phyloP scores from a whole-genome alignment of 2,888 invertebrate genomes.

The Morpho achilles region DNA sequence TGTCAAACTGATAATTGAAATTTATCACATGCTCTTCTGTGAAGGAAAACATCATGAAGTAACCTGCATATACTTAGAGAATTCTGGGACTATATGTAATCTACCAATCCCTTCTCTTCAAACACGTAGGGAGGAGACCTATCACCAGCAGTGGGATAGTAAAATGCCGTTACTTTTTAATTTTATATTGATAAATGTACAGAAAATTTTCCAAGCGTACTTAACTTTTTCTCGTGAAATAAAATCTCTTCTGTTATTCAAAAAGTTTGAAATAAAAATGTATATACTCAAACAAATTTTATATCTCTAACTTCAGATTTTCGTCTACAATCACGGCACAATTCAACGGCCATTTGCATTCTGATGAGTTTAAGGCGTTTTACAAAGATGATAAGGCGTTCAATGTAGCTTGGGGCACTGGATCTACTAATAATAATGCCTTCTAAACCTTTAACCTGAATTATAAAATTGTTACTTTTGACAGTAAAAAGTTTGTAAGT shows the following conservation, averaged over 20 bases:
- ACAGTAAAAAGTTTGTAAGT: constrained; percentile 79
- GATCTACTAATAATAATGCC: constrained; percentile 87
- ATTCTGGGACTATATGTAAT: too few relatives aligned
- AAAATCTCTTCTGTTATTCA: not conserved
- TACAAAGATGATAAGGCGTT: constrained; percentile 80
- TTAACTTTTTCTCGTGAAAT: not conserved
- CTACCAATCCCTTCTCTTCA: too few relatives aligned
- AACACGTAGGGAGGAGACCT: too few relatives aligned
- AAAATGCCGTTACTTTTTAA: too few relatives aligned
- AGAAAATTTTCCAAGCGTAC: too few relatives aligned
- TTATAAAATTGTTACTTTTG: constrained; percentile 86
- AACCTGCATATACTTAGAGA: too few relatives aligned
- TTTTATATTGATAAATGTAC: too few relatives aligned
- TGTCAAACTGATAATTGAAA: too few relatives aligned
- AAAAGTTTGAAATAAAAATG: too few relatives aligned
- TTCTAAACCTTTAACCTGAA: constrained; percentile 87
- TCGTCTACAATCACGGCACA: constrained; percentile 86
- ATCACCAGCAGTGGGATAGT: too few relatives aligned
- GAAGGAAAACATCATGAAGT: too few relatives aligned
- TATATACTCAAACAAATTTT: not conserved
- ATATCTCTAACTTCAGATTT: constrained; percentile 75
- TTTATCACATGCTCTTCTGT: too few relatives aligned
- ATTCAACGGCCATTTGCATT: constrained; percentile 91
- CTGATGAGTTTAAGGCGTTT: constrained; percentile 85
- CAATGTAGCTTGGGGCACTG: constrained; percentile 88